Evolutionary conservation across 2,888 invertebrate species (phyloP), one percentile per base, ranked within the genome.

Genomic region (Ceramica pisi): DNA sequence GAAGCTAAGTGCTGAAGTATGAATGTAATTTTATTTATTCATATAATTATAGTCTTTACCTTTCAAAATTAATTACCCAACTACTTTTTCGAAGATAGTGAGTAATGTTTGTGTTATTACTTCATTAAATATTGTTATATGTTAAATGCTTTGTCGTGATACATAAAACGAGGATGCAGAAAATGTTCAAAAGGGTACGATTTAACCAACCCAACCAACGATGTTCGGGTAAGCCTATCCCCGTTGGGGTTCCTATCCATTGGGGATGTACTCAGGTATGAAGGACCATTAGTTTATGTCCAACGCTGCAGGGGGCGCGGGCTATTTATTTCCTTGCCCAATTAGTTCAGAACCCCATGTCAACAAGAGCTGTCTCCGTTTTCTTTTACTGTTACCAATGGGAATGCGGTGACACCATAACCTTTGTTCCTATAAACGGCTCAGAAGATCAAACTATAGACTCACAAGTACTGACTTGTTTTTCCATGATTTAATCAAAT

Each of bases 271-370:
- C 19, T 61, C 26, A n/a, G n/a, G n/a, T n/a, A 10, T 8, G 26
- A 5, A 8, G n/a, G 59, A 31, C 59, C 67, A 73, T 82, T 80
- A 55, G 65, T 82, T 59, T 21, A 50, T 55, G 67, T 66, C 51
- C 41, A 60, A 44, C 7, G 23, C 50, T 67, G 10, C 41, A 23
- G 56, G 23, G 10, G 26, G 21, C 26, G 14, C 12, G 46, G 35
- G 50, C 65, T 68, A 82, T 82, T 72, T 79, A 78, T 68, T 68
- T 56, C 35, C 50, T 60, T 48, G 19, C 73, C 74, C 59, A 79
- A 80, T 80, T 80, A 82, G 62, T 68, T 57, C 55, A 56, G 21
- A n/a, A 55, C 51, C 65, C 82, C 62, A 53, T 63, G 65, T 68
- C 79, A 73, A 59, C 80, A 53, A 57, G 53, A 82, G 38, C n/a